Percentiles rank a stretch among this genome's conserved stretches.
Conservation (phyloP, 2,888 invertebrate genomes). For the Belgica antarctica region DNA sequence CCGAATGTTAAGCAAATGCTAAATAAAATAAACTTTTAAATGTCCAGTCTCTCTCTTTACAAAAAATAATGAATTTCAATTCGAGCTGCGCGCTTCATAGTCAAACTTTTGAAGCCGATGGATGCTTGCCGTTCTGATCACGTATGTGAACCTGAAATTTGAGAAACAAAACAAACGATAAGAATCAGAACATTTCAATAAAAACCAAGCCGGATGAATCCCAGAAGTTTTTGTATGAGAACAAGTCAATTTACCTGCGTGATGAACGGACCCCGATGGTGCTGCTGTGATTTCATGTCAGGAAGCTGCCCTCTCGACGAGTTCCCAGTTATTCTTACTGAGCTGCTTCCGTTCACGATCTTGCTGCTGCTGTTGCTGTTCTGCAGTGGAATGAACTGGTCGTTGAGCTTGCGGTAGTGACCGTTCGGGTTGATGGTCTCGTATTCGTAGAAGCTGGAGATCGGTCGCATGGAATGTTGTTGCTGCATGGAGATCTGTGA, state of each 20-base stretch:
- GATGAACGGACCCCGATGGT: constrained; percentile 60
- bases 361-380: constrained; percentile 50
- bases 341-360: constrained; percentile 46
- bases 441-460: constrained; percentile 82
- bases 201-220: neutral
- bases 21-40: neutral
- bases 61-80: too few relatives aligned
- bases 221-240: constrained; percentile 23
- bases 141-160: constrained; percentile 36
- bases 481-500: constrained; percentile 59
- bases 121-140: constrained; percentile 47
- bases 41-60: constrained; percentile 25
- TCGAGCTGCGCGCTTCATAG: constrained; percentile 50
- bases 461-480: constrained; percentile 64
- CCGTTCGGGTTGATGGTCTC: constrained; percentile 70
- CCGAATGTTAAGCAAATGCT: neutral
- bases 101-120: constrained; percentile 55
- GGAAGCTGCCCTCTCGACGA: constrained; percentile 33
- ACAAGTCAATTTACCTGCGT: constrained; percentile 58
- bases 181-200: constrained; percentile 45
- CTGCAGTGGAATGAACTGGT: constrained; percentile 54
- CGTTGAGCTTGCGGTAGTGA: constrained; percentile 55
- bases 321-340: constrained; percentile 35
- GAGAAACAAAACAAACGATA: neutral
- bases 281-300: constrained; percentile 45